Conservation (phyloP, 1,140 invertebrate genomes). For the Caenorhabditis tropicalis region DNA sequence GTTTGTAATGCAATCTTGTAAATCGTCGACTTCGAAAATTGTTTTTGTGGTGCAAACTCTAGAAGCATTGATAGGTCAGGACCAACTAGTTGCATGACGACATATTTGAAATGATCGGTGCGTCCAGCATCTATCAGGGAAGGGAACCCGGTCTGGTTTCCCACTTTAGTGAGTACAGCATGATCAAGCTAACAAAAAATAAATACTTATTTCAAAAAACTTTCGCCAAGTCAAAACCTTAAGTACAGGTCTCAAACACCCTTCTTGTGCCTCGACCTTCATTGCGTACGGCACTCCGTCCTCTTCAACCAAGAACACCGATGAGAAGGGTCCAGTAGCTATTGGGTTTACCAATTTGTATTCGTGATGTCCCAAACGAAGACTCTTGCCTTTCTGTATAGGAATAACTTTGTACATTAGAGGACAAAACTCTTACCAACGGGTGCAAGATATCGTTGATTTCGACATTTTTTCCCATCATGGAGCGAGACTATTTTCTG, state of each 20-base stretch:
- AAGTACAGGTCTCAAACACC: background rate
- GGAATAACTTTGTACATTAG: background rate
- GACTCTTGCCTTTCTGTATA: background rate
- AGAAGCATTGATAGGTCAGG: slow-evolving; percentile 48
- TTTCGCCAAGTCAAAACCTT: no score
- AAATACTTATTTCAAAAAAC: no score
- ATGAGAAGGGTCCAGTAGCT: slow-evolving; percentile 8
- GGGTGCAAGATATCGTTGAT: background rate
- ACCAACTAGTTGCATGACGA: slow-evolving; percentile 52
- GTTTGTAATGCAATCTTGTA: slow-evolving; percentile 37
- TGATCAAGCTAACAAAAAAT: no score
- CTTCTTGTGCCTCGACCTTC: slow-evolving; percentile 7
- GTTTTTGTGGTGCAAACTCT: background rate
- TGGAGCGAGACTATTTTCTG: background rate
- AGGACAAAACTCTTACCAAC: background rate
- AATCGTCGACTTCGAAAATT: background rate
- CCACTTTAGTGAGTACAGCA: background rate
- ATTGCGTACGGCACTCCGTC: slow-evolving; percentile 17
- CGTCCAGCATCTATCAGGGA: slow-evolving; percentile 9
- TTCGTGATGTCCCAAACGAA: slow-evolving; percentile 5
- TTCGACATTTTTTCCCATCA: background rate
- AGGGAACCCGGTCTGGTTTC: slow-evolving; percentile 40
- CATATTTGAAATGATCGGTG: slow-evolving; percentile 48
- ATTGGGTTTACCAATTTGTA: background rate
- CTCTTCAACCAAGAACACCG: slow-evolving; percentile 11